phyloP scores from a whole-genome alignment of 2,888 invertebrate species.

The Eretmocerus hayati region DNA sequence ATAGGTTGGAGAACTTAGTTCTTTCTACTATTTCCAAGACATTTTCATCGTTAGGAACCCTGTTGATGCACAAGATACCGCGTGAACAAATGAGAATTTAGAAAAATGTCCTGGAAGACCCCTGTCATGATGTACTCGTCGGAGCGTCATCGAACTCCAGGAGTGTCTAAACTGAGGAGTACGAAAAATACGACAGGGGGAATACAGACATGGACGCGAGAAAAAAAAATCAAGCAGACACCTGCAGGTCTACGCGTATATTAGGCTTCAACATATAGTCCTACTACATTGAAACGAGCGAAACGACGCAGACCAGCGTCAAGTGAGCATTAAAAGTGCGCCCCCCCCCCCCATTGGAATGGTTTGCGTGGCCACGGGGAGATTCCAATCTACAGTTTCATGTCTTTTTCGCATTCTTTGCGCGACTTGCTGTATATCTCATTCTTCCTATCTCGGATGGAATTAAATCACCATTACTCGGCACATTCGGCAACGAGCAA shows the following conservation, averaged over 20 bases:
- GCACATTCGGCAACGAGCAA: conserved; percentile 10
- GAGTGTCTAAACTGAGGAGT: conserved; percentile 2
- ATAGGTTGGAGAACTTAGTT: too few species aligned
- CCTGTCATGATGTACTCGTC: too few species aligned
- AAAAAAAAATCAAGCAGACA: conserved; percentile 14
- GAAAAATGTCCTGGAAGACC: too few species aligned
- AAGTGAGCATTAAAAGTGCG: conserved; percentile 20
- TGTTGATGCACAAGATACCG: too few species aligned
- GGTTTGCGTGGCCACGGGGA: conserved; percentile 4
- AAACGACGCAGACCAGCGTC: too few species aligned
- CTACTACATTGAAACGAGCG: too few species aligned
- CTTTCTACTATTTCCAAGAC: too few species aligned
- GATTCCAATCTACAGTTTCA: conserved; percentile 22
- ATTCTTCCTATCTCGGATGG: not conserved
- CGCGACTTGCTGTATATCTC: not conserved
- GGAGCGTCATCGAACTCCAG: conserved; percentile 20
- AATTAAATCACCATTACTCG: conserved; percentile 22
- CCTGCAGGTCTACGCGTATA: conserved; percentile 14
- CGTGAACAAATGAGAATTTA: too few species aligned
- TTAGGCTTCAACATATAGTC: not conserved
- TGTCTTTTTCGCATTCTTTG: conserved; percentile 13
- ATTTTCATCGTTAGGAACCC: too few species aligned
- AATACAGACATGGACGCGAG: not conserved
- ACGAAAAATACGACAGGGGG: not conserved
- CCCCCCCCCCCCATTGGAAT: conserved; percentile 4